Evolutionary conservation across 2,113 vertebrate species (phyloP).

Genomic region (Mirza zaza): DNA sequence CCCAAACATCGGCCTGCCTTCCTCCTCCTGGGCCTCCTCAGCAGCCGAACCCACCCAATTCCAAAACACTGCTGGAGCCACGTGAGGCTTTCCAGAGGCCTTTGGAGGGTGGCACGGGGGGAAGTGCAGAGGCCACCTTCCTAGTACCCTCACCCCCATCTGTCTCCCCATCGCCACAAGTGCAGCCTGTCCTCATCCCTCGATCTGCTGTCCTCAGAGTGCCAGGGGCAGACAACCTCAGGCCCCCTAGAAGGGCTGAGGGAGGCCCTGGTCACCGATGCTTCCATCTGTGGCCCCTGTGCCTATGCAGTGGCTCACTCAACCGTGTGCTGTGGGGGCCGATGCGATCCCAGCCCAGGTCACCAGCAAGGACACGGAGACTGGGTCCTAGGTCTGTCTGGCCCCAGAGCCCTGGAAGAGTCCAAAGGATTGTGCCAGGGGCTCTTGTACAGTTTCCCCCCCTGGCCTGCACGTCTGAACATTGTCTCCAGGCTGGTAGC

Average conservation of each 20-base stretch:
- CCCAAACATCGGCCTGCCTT: neutral
- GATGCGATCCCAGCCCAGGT: too few species aligned
- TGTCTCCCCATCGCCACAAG: too few species aligned
- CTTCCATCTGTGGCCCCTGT: neutral
- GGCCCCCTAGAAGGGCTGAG: neutral
- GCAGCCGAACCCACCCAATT: neutral
- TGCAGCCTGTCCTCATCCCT: neutral
- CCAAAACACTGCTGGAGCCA: rapidly evolving
- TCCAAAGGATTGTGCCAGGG: rapidly evolving
- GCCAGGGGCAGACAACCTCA: neutral
- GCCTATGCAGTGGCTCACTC: neutral
- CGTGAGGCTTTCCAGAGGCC: neutral
- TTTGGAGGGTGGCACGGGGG: neutral
- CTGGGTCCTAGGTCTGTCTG: neutral
- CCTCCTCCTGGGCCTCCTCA: neutral
- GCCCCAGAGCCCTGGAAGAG: neutral
- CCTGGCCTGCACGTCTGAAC: rapidly evolving
- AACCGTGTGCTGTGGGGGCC: neutral
- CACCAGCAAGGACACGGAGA: neutral
- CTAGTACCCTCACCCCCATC: too few species aligned
- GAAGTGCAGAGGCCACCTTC: neutral
- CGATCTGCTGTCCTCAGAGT: neutral
- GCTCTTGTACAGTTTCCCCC: rapidly evolving
- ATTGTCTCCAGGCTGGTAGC: neutral
- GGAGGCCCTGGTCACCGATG: neutral